Base-by-base conservation (phyloP, 2,888 invertebrate species). In the Adelognathus sp. region DNA sequence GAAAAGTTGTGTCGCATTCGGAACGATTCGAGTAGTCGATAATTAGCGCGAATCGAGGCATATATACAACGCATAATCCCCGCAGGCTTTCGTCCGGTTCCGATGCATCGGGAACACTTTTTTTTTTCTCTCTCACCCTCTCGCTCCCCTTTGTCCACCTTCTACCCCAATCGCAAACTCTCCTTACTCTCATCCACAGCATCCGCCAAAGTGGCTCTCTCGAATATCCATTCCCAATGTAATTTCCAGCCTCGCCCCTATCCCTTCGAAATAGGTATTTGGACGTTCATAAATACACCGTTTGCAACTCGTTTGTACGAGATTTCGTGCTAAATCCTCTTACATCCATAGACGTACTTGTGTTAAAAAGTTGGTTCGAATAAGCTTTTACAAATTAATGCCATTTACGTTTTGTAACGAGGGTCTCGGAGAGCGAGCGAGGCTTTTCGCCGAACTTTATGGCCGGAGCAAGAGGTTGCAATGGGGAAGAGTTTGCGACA, bases 331-430 rank as follows among this genome's bases (percentile, higher is more conserved):
- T 39, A 72, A 74, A 75, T 63, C 39, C 63, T 46, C 75, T 36
- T 69, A 44, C 64, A n/a, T n/a, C n/a, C n/a, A 64, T 39, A 74
- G 52, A 50, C 31, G 63, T 36, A 66, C 70, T 54, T 50, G 69
- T 70, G 78, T 80, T 82, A 81, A 88, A 88, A 89, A 89, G 87
- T 90, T 88, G 79, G 85, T 83, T 24, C 84, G 86, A 90, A 90
- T 90, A 89, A 90, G 87, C 88, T 90, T 88, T 87, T 87, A 89
- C 90, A 88, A 90, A 90, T 90, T 88, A 89, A 88, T 90, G 84
- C 86, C 84, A 83, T 84, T 86, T 82, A 82, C 80, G 74, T 44
- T 44, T 16, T n/a, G 54, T 33, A 29, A 16, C 36, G 58, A 33
- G 58, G 46, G 33, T n/a, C n/a, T n/a, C n/a, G n/a, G 71, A 52